Conservation (phyloP, 2,113 vertebrate genomes). For the Acrocephalus kingi region DNA sequence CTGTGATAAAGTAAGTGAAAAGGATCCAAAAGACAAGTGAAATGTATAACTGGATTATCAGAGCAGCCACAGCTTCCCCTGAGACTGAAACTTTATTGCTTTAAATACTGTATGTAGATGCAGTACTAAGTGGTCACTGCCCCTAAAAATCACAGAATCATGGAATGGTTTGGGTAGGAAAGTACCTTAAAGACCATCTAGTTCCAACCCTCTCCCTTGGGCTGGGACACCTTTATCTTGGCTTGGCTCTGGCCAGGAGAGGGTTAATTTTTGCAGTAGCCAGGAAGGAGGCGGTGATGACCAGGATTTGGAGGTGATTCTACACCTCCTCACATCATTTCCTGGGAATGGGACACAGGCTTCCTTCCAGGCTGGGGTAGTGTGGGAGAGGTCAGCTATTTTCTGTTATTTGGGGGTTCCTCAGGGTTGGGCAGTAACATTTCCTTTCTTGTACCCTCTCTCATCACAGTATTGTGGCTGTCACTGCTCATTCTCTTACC, state of each 20-base stretch:
- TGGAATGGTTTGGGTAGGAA: background rate
- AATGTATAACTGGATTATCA: background rate
- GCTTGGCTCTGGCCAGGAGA: background rate
- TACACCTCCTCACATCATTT: background rate
- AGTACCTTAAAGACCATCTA: background rate
- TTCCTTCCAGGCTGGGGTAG: no score
- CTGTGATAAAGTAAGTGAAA: background rate
- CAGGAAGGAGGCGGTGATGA: background rate
- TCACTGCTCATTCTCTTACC: background rate
- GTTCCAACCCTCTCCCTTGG: background rate
- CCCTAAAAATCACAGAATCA: background rate
- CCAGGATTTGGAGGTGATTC: background rate
- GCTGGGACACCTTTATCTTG: background rate
- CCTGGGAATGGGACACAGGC: background rate
- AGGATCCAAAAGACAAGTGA: background rate
- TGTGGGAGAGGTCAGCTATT: background rate
- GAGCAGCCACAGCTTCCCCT: background rate
- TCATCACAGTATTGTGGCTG: background rate
- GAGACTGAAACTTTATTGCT: background rate
- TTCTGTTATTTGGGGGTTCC: background rate
- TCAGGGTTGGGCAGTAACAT: no score
- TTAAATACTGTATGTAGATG: background rate
- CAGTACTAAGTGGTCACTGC: background rate
- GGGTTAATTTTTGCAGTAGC: background rate
- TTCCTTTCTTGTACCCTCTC: background rate